Evolutionary conservation across 2,888 invertebrate species (phyloP), one percentile per base, ranked within the genome.

Genomic region (Drosophila neotestacea): DNA sequence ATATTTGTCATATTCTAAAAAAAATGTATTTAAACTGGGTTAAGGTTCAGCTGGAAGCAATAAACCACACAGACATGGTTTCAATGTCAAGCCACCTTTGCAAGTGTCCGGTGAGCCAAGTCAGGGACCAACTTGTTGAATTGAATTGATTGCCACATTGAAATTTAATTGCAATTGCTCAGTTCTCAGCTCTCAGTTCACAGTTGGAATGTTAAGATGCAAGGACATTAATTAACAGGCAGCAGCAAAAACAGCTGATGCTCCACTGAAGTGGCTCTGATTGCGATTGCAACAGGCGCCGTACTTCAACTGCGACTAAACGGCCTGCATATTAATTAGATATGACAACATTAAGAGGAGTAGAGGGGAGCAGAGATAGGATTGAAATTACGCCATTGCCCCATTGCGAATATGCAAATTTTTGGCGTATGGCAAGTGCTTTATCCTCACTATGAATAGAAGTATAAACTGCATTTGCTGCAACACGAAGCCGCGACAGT

Each of bases 81-180:
- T 77, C 76, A 76, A 76, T 77, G 76, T 77, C 76, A 77, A 39
- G 64, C 58, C 22, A 48, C n/a, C 47, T 39, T n/a, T 4, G 28
- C 44, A 16, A 1, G 68, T 75, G 67, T 55, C 13, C 36, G 11
- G 2, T 7, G 32, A 32, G 5, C 30, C 13, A 32, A 56, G 65
- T 63, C 68, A 61, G 68, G 70, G 58, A 51, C 36, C 70, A 67
- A 85, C 88, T 87, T 88, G 85, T 85, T 85, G 85, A 88, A 85
- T 85, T 81, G 77, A 85, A 88, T 85, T 85, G 87, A 85, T 88
- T 86, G 82, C 74, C 73, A 67, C 77, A 82, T 82, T 82, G 83
- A 84, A 87, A 82, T 75, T 74, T 73, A 84, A 88, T 84, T 84
- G 84, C 84, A 83, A 77, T 87, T 68, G 64, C 85, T 71, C 70